A percentile compares a stretch with the other conserved stretches of the same genome.
phyloP scores from a whole-genome alignment of 2,888 invertebrate species.

The Pelosia muscerda region DNA sequence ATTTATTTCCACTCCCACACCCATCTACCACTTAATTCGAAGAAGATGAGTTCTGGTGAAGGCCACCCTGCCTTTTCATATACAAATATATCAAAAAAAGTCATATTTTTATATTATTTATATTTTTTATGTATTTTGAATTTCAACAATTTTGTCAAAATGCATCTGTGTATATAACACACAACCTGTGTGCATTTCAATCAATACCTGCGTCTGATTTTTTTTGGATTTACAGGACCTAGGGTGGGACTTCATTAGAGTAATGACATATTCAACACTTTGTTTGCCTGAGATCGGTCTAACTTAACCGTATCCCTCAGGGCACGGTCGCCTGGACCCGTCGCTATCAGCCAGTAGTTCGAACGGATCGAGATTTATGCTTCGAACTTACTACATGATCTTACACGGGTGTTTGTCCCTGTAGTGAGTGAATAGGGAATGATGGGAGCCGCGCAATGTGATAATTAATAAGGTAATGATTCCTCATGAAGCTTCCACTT shows the following conservation, averaged over 20 bases:
- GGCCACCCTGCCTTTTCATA: too few relatives aligned
- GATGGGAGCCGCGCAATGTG: slow-evolving; percentile 37
- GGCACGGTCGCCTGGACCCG: slow-evolving; percentile 31
- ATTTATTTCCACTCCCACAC: too few relatives aligned
- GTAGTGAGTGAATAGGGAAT: slow-evolving; percentile 50
- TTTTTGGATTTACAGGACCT: too few relatives aligned
- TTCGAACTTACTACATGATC: slow-evolving; percentile 44
- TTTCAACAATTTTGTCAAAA: too few relatives aligned
- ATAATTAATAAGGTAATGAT: slow-evolving; percentile 4
- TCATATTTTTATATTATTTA: too few relatives aligned
- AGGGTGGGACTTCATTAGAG: background rate
- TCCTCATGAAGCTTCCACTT: background rate
- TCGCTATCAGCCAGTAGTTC: slow-evolving; percentile 25
- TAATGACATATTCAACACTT: background rate
- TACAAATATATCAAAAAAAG: too few relatives aligned
- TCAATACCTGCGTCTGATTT: too few relatives aligned
- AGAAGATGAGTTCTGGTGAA: too few relatives aligned
- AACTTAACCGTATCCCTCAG: slow-evolving; percentile 44
- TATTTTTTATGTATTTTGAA: too few relatives aligned
- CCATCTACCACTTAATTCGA: too few relatives aligned
- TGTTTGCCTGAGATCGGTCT: background rate
- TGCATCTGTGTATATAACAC: too few relatives aligned
- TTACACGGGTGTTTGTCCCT: slow-evolving; percentile 49
- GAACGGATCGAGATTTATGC: slow-evolving; percentile 49
- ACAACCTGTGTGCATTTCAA: too few relatives aligned